Conservation (phyloP, 30 jellyfish, hydroid and myxozoan genomes). For the Rhopilema esculentum region DNA sequence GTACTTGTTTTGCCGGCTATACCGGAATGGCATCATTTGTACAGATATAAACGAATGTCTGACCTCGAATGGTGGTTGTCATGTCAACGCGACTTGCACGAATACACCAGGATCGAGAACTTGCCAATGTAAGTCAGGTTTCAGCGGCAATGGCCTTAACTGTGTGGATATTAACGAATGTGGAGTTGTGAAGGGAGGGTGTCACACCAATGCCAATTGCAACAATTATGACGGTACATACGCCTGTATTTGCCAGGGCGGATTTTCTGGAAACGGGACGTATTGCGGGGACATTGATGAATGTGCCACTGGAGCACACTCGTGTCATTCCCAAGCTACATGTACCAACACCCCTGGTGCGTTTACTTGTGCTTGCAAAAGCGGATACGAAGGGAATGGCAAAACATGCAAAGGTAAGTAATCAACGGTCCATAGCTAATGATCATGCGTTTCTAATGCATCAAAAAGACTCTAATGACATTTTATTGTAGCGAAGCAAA, state of each 20-base stretch:
- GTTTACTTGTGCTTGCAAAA: slow-evolving; percentile 49
- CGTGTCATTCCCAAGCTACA: slow-evolving; percentile 55
- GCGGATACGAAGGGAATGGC: slow-evolving; percentile 71
- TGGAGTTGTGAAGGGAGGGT: slow-evolving; percentile 23
- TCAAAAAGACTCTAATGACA: no score
- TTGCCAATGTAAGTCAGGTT: slow-evolving; percentile 65
- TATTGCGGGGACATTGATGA: slow-evolving; percentile 64
- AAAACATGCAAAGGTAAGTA: slow-evolving; percentile 32
- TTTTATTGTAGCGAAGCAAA: no score
- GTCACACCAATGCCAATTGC: slow-evolving; percentile 78
- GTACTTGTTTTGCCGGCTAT: slow-evolving; percentile 63
- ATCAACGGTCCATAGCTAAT: neutral
- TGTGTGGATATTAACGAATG: slow-evolving; percentile 70
- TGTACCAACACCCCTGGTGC: slow-evolving; percentile 57
- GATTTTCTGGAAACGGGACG: slow-evolving; percentile 70
- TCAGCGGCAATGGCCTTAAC: slow-evolving; percentile 51
- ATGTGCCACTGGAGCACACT: slow-evolving; percentile 23
- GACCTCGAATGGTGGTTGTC: slow-evolving; percentile 43
- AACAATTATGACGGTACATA: slow-evolving; percentile 63
- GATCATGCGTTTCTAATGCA: no score
- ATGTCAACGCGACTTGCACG: slow-evolving; percentile 53
- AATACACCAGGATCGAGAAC: slow-evolving; percentile 51
- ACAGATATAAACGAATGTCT: slow-evolving; percentile 75
- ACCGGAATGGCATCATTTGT: slow-evolving; percentile 70
- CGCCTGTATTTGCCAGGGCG: slow-evolving; percentile 62